A percentile compares a stretch with the other conserved stretches of the same genome.
phyloP scores from a whole-genome alignment of 2,888 invertebrate genomes.

The Vannuccia rotundouncinata region DNA sequence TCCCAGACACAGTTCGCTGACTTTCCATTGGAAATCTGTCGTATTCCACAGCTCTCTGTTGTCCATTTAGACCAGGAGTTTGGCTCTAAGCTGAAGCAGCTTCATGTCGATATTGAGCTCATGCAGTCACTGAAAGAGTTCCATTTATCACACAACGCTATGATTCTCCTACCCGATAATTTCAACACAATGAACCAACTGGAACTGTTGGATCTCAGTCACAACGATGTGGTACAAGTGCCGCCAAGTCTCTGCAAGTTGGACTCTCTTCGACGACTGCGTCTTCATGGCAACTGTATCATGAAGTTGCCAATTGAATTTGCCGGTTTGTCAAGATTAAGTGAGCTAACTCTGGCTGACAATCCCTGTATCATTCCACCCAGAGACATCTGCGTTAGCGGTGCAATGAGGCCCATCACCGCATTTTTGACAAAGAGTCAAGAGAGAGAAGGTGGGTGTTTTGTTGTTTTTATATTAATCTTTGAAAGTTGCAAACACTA shows the following conservation, averaged over 20 bases:
- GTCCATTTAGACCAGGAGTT: not conserved
- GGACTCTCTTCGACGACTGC: not conserved
- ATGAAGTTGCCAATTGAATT: slow-evolving; percentile 13
- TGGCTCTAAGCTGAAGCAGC: not conserved
- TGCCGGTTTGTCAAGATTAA: not conserved
- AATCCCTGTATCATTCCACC: slow-evolving; percentile 19
- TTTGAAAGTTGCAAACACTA: too few relatives aligned
- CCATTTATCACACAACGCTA: not conserved
- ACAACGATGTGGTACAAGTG: not conserved
- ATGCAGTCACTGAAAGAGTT: slow-evolving; percentile 6
- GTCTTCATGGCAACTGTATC: not conserved
- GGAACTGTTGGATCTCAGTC: not conserved
- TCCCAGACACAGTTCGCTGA: not conserved
- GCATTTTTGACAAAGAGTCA: not conserved
- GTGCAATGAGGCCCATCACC: not conserved
- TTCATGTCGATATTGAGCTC: not conserved
- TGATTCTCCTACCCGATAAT: not conserved
- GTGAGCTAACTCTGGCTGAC: not conserved
- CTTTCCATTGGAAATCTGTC: slow-evolving; percentile 12
- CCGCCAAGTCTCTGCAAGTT: not conserved
- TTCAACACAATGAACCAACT: not conserved
- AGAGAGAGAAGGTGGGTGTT: slow-evolving; percentile 15
- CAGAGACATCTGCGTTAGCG: slow-evolving; percentile 16
- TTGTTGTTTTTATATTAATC: not conserved
- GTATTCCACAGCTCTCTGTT: not conserved